Percentiles rank a stretch among this genome's conserved stretches.
Conservation (phyloP, 2,113 vertebrate genomes). For the Bothrops jararaca region DNA sequence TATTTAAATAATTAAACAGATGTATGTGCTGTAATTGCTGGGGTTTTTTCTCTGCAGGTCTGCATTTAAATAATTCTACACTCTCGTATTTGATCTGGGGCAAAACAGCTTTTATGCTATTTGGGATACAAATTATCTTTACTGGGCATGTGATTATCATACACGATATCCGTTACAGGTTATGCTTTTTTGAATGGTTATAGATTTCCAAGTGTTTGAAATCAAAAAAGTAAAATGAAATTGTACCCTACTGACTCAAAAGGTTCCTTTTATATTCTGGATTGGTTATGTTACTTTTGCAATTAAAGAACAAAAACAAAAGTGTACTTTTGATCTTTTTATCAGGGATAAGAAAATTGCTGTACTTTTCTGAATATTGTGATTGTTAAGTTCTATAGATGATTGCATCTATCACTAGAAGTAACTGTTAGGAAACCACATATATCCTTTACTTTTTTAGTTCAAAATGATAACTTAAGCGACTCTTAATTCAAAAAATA, state of each 20-base stretch:
- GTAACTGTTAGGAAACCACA: conserved; percentile 14
- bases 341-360: neutral
- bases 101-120: neutral
- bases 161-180: neutral
- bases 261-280: neutral
- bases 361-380: neutral
- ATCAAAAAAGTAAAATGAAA: neutral
- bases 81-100: neutral
- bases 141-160: neutral
- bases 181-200: neutral
- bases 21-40: neutral
- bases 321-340: neutral
- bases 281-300: neutral
- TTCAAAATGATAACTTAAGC: neutral
- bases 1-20: neutral
- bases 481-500: conserved; percentile 24
- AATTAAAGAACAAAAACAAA: neutral
- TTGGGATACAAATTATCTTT: neutral
- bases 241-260: neutral
- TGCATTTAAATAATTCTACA: neutral
- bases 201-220: neutral
- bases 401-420: neutral
- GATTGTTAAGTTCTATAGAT: neutral
- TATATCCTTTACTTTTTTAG: neutral
- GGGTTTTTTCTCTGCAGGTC: neutral